Base-by-base conservation (phyloP, 1,140 invertebrate species). In the Drosophila oshimai region DNA sequence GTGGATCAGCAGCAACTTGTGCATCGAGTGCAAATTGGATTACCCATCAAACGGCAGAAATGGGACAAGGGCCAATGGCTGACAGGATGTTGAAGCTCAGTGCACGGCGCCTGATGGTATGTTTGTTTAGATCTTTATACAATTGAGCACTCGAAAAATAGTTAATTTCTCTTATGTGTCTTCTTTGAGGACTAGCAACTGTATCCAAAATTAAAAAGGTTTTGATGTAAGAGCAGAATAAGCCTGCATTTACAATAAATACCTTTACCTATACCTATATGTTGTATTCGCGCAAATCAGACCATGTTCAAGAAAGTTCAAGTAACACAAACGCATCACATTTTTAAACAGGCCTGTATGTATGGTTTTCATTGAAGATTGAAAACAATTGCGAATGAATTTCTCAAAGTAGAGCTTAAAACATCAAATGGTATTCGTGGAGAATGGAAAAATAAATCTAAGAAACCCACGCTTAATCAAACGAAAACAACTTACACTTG, bases 61-160 rank as follows among this genome's bases (percentile, higher is more conserved):
- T 45, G 41, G 24, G 34, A 49, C 17, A 67, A 41, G n/a, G 47
- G 26, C 22, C 54, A 44, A 62, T 57, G 61, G 33, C 74, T 22
- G 50, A 60, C 36, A 62, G 37, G 37, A 80, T 87, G 81, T 47
- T 86, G 20, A 73, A 55, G 7, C 72, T 86, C n/a, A 87, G 62
- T 70, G 75, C 75, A 22, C 45, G 50, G 13, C 50, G 47, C 46
- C 72, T 86, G n/a, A 51, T 86, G 80, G 80, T 86, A 86, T 78
- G 69, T 84, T 29, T 12, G 5, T 24, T 36, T 26, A 33, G 29
- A 37, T 37, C 20, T 64, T 7, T 12, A 33, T 18, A 13, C 15
- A 31, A 7, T 12, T 36, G 24, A 15, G 42, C 24, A 31, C n/a
- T 3, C 13, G n/a, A n/a, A 18, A 24, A 36, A 46, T 6, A 18